These are phyloP conservation scores for Yponomeuta cagnagella DNA, from an alignment of 2,888 invertebrate species.

Conservation along the genomic window DNA sequence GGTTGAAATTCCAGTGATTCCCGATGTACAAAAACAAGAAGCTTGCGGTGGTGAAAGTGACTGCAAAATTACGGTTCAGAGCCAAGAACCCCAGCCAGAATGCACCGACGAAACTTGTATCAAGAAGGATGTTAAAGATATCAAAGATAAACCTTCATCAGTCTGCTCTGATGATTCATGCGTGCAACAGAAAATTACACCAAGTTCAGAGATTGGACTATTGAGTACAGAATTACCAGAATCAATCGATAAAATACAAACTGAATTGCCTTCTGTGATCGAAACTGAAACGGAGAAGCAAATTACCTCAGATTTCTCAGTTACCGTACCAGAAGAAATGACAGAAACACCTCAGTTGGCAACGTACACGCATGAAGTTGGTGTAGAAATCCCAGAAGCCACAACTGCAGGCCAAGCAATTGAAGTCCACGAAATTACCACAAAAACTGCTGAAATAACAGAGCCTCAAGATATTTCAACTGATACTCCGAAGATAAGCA, in stretches of 20 bases:
- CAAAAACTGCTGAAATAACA: background rate
- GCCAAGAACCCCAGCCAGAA: conserved; percentile 26
- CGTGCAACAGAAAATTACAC: conserved; percentile 20
- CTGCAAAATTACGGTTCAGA: conserved; percentile 27
- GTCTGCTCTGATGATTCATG: conserved; percentile 39
- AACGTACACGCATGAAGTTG: background rate
- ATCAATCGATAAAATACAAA: background rate
- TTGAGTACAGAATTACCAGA: conserved; percentile 13
- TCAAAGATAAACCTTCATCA: conserved; percentile 28
- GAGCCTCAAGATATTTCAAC: background rate
- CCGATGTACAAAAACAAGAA: conserved; percentile 16
- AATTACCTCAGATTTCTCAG: background rate
- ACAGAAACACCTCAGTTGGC: background rate
- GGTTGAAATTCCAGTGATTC: conserved; percentile 4
- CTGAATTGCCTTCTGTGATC: background rate
- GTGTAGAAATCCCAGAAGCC: background rate
- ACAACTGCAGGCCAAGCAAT: background rate
- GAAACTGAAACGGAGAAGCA: background rate
- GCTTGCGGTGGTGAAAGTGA: conserved; percentile 31
- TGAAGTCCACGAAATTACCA: background rate
- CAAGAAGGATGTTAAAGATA: conserved; percentile 34
- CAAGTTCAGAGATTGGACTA: conserved; percentile 12
- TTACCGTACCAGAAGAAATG: background rate
- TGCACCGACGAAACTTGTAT: conserved; percentile 46
- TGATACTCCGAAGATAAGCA: background rate